Conservation (phyloP, 2,797 vertebrate species). For the Phataginus tricuspis region DNA sequence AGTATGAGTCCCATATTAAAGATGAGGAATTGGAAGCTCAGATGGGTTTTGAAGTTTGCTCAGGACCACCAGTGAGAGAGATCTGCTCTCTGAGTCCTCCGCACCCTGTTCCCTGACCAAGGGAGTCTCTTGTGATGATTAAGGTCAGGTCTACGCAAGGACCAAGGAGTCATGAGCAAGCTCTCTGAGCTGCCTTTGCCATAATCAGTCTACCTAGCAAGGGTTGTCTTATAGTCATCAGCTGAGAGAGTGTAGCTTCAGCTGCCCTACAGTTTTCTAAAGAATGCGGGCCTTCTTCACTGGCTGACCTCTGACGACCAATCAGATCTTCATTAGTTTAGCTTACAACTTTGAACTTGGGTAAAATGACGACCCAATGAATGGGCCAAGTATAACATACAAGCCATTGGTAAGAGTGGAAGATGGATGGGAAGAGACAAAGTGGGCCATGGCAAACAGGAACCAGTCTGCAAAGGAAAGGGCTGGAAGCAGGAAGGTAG, state of each 20-base stretch:
- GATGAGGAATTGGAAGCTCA: neutral
- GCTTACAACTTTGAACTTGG: neutral
- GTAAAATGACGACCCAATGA: neutral
- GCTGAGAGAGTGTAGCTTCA: neutral
- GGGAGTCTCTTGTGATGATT: neutral
- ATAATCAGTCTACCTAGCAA: neutral
- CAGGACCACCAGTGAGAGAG: neutral
- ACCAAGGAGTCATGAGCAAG: neutral
- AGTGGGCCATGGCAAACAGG: neutral
- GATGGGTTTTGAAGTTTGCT: neutral
- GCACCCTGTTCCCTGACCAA: neutral
- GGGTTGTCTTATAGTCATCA: neutral
- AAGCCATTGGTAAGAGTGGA: neutral
- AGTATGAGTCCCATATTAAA: accelerated
- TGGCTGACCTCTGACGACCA: neutral
- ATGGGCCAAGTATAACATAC: neutral
- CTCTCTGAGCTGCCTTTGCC: neutral
- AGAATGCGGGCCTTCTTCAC: neutral
- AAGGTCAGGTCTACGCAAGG: neutral
- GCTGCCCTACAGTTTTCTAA: neutral
- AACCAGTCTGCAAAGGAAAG: neutral
- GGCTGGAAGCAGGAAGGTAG: neutral
- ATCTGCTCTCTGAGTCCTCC: neutral
- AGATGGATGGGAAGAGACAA: neutral
- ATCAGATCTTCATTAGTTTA: neutral